Evolutionary conservation across 2,888 invertebrate genomes (phyloP), one percentile per base, ranked within the genome.

Genomic region (Trypoxylon attenuatum): DNA sequence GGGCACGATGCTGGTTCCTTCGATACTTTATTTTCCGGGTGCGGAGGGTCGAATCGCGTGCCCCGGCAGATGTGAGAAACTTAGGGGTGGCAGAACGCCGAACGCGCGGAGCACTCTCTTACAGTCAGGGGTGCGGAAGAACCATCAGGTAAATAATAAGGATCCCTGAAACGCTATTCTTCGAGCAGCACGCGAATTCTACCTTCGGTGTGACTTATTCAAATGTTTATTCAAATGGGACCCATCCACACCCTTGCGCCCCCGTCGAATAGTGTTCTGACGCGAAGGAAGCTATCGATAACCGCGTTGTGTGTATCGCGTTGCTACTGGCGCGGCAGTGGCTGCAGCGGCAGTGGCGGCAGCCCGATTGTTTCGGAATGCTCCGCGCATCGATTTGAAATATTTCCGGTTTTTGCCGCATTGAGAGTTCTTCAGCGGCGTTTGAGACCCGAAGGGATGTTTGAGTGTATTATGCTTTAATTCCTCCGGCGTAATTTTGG

Each of bases 131-230:
- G 66, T 13, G 56, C 69, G 41, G 72, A 63, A 73, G 73, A 76
- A 70, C 73, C 78, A 78, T 78, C 83, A 80, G 79, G 79, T 78
- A 81, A n/a, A 75, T 78, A 76, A 80, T 78, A 77, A 77, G 76
- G 57, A 69, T 68, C 64, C 55, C 52, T 46, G 52, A 60, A 67
- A 71, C 49, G 63, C 63, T 27, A 73, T 77, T 76, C 58, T 65
- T 71, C 27, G 39, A 45, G 4, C 41, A 51, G 56, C 71, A 58
- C 65, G 56, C 52, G 59, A 73, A 54, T 49, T 54, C 59, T 39
- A 27, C 8, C 39, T 63, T 59, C 62, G 57, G 59, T 47, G 69
- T 69, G 69, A 76, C 70, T 76, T 71, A 71, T 75, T 76, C 65
- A 71, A 76, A 75, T 27, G 56, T 23, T 61, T 53, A 65, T 65